Evolutionary conservation across 2,888 invertebrate species (phyloP).

Genomic region (Eilema caniola): DNA sequence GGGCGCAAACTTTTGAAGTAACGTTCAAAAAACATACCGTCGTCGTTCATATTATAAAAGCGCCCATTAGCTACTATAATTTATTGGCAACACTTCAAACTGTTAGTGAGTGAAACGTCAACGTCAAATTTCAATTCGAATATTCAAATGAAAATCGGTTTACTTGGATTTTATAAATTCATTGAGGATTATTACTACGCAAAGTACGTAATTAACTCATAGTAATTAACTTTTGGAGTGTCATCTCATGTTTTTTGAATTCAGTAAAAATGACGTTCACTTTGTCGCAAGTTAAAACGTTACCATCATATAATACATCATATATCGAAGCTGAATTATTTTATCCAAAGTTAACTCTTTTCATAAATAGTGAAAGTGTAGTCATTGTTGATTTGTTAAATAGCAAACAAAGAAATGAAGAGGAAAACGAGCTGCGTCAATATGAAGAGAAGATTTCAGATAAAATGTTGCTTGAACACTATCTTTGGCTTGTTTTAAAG

Average conservation of each 20-base stretch:
- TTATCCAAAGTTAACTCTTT: slow-evolving; percentile 70
- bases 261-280: slow-evolving; percentile 43
- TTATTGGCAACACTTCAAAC: too few relatives aligned
- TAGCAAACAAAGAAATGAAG: slow-evolving; percentile 45
- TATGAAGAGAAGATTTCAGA: slow-evolving; percentile 65
- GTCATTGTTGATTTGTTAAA: slow-evolving; percentile 58
- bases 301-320: slow-evolving; percentile 36
- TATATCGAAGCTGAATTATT: slow-evolving; percentile 60
- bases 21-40: too few relatives aligned
- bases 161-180: not conserved
- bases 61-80: not conserved
- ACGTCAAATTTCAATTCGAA: not conserved
- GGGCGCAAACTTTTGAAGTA: too few relatives aligned
- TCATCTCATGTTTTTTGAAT: not conserved
- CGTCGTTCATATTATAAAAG: too few relatives aligned
- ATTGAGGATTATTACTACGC: not conserved
- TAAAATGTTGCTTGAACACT: slow-evolving; percentile 59
- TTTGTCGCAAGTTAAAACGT: slow-evolving; percentile 38
- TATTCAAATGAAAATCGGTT: not conserved
- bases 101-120: too few relatives aligned
- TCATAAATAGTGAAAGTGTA: slow-evolving; percentile 57
- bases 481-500: slow-evolving; percentile 71
- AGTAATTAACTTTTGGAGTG: not conserved
- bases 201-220: too few relatives aligned
- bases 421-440: slow-evolving; percentile 36